phyloP scores from a whole-genome alignment of 2,797 vertebrate species.

The Eutrigla gurnardus region DNA sequence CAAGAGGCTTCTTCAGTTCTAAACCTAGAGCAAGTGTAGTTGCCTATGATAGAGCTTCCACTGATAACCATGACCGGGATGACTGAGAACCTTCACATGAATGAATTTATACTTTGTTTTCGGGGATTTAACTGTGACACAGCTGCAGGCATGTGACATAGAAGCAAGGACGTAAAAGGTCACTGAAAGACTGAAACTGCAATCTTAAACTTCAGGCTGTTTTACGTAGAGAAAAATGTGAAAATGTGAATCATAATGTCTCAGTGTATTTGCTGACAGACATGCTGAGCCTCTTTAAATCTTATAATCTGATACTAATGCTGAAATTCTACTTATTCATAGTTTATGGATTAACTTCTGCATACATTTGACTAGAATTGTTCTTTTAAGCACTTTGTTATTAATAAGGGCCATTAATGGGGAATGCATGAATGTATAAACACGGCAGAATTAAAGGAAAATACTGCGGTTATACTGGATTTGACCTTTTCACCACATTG shows the following conservation, averaged over 20 bases:
- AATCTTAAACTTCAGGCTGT: not conserved
- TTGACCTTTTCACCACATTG: not conserved
- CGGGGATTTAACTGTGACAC: not conserved
- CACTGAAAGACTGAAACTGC: not conserved
- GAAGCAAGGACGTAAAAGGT: not conserved
- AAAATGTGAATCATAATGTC: not conserved
- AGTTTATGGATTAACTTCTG: slow-evolving; percentile 2
- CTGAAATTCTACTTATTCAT: not conserved
- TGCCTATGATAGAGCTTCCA: too few relatives aligned
- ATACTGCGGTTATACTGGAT: not conserved
- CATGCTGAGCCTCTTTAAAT: not conserved
- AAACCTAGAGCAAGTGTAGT: too few relatives aligned
- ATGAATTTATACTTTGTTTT: too few relatives aligned
- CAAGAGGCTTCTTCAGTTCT: too few relatives aligned
- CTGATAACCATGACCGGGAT: too few relatives aligned
- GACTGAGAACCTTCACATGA: too few relatives aligned
- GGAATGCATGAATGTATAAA: not conserved
- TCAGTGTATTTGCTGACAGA: slow-evolving; percentile 11
- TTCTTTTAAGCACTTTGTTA: not conserved
- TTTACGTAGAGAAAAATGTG: not conserved
- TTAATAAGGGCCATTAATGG: not conserved
- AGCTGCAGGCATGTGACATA: not conserved
- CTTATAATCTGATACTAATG: not conserved
- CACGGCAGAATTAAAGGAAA: not conserved
- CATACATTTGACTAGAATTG: not conserved